Evolutionary conservation across 2,113 vertebrate genomes (phyloP).

Genomic region (Notothenia rossii): DNA sequence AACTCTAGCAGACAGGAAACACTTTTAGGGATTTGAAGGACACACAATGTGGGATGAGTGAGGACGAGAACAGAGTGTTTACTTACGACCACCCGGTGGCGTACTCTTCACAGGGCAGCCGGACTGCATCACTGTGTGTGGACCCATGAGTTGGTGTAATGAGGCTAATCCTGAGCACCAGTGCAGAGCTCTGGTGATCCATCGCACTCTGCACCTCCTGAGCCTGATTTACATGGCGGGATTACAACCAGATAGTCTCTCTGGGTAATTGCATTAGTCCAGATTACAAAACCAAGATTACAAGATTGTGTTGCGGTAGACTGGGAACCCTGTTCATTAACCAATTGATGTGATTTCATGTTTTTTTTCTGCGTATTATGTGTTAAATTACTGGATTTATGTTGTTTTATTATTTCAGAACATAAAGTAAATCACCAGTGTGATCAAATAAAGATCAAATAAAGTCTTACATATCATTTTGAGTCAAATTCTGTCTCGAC

Average conservation of each 20-base stretch:
- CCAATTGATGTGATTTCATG: neutral
- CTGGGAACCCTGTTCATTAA: neutral
- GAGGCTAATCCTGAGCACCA: slow-evolving; percentile 16
- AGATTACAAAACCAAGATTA: slow-evolving; percentile 65
- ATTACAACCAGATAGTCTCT: slow-evolving; percentile 47
- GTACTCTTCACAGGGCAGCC: neutral
- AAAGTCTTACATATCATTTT: neutral
- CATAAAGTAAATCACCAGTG: neutral
- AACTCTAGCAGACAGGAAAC: neutral
- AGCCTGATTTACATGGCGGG: slow-evolving; percentile 33
- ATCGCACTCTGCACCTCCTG: slow-evolving; percentile 27
- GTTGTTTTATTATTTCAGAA: neutral
- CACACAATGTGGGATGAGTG: neutral
- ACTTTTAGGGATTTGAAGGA: neutral
- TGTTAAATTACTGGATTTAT: neutral
- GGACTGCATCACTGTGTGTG: neutral
- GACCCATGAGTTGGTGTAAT: slow-evolving; percentile 3
- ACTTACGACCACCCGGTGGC: slow-evolving; percentile 24
- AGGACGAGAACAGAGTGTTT: neutral
- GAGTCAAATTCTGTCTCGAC: too few species aligned
- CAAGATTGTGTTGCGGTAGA: slow-evolving; percentile 4
- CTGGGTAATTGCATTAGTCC: slow-evolving; percentile 51
- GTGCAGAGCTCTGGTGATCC: slow-evolving; percentile 14
- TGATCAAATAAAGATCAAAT: neutral
- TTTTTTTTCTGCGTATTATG: neutral